These are phyloP conservation scores for Phacellophora camtschatica DNA, from an alignment of 30 jellyfish, hydroid and myxozoan species.

Conservation along the genomic window DNA sequence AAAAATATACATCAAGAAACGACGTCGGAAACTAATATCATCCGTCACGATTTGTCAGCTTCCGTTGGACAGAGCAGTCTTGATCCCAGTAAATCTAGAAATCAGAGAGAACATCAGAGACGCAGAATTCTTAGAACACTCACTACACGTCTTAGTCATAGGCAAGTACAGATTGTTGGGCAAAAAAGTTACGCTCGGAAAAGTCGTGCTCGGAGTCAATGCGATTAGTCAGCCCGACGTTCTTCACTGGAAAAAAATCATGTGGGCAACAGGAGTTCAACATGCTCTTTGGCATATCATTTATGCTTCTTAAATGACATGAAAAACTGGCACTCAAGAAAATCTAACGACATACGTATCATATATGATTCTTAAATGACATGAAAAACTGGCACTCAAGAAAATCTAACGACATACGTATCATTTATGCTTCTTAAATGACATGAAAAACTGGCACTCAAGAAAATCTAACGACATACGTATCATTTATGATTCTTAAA, in stretches of 20 bases:
- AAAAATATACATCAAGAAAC: slow-evolving; percentile 14
- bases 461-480: too few relatives aligned
- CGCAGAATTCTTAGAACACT: not conserved
- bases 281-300: slow-evolving; percentile 46
- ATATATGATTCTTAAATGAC: too few relatives aligned
- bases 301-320: too few relatives aligned
- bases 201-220: slow-evolving; percentile 17
- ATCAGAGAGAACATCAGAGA: not conserved
- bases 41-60: not conserved
- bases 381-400: too few relatives aligned
- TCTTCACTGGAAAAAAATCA: slow-evolving; percentile 24
- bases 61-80: not conserved
- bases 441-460: too few relatives aligned
- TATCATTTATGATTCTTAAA: too few relatives aligned
- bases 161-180: slow-evolving; percentile 52
- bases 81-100: slow-evolving; percentile 29
- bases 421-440: too few relatives aligned
- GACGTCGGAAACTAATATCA: slow-evolving; percentile 11
- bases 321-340: too few relatives aligned
- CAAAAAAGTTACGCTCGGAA: slow-evolving; percentile 9
- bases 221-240: slow-evolving; percentile 9
- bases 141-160: slow-evolving; percentile 35
- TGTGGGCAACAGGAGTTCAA: slow-evolving; percentile 15
- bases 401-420: too few relatives aligned
- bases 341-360: too few relatives aligned